Percentiles rank a stretch among this genome's conserved stretches.
Evolutionary conservation across 30 jellyfish, hydroid and myxozoan genomes (phyloP).

Genomic region (Rhopilema esculentum): DNA sequence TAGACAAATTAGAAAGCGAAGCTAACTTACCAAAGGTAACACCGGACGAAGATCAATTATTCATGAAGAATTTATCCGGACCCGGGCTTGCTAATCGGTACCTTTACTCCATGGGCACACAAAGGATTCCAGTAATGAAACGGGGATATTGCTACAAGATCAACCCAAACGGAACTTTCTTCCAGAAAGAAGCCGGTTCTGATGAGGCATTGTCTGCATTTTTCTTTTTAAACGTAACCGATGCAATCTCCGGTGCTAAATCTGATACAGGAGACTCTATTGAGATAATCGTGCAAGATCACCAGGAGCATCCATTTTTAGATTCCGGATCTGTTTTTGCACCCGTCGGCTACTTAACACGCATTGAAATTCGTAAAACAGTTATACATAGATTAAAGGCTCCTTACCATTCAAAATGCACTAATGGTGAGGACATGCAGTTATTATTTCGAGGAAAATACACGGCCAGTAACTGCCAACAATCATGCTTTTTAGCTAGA

Average conservation of each 20-base stretch:
- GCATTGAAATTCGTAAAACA: conserved; percentile 12
- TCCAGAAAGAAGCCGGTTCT: conserved; percentile 50
- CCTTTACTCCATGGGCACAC: conserved; percentile 14
- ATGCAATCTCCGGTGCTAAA: conserved; percentile 3
- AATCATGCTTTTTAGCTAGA: conserved; percentile 27
- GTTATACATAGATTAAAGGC: conserved; percentile 16
- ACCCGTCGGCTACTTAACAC: conserved; percentile 42
- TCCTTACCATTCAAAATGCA: conserved; percentile 67
- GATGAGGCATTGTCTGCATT: conserved; percentile 16
- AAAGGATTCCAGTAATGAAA: conserved; percentile 9
- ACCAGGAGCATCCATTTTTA: conserved; percentile 32
- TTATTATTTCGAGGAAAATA: conserved; percentile 51
- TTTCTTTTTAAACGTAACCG: conserved; percentile 19
- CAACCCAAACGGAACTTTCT: conserved; percentile 36
- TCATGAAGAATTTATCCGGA: conserved; percentile 1
- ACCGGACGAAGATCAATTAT: conserved; percentile 4
- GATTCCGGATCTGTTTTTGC: conserved; percentile 32
- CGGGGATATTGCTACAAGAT: conserved; percentile 37
- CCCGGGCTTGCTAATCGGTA: background rate
- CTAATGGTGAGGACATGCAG: background rate
- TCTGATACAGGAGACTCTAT: conserved; percentile 10
- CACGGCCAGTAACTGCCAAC: conserved; percentile 45
- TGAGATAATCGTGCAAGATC: conserved; percentile 50
- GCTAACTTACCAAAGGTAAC: conserved; percentile 1
- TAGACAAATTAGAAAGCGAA: background rate